Percentiles rank a stretch among this genome's conserved stretches.
These are phyloP conservation scores for Accipiter virgatus DNA, from an alignment of 2,113 vertebrate genomes.

Conservation along the genomic window DNA sequence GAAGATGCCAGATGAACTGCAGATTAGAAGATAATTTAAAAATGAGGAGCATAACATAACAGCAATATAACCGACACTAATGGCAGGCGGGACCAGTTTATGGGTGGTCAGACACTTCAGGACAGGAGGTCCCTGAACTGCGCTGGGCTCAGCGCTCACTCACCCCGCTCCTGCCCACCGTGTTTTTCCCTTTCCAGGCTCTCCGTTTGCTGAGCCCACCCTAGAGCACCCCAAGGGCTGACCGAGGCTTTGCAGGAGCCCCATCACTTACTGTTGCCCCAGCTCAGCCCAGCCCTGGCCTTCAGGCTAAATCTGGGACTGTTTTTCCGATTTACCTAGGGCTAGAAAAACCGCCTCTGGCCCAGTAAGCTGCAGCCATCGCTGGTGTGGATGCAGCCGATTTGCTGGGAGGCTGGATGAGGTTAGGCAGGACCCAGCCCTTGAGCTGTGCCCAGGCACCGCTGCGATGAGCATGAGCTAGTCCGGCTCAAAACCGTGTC, in stretches of 20 bases:
- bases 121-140: not conserved
- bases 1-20: not conserved
- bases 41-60: not conserved
- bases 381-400: fast-evolving
- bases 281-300: too few species aligned
- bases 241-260: not conserved
- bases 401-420: not conserved
- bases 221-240: not conserved
- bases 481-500: not conserved
- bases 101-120: not conserved
- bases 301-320: not conserved
- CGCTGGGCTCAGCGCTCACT: not conserved
- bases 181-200: not conserved
- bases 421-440: not conserved
- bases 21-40: not conserved
- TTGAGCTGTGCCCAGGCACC: too few species aligned
- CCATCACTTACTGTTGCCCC: not conserved
- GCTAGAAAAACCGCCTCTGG: not conserved
- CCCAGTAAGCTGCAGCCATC: not conserved
- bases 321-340: not conserved
- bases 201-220: not conserved
- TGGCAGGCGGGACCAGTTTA: not conserved
- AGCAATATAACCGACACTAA: not conserved
- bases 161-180: not conserved
- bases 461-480: not conserved